These are phyloP conservation scores for Orthosia gracilis DNA, from an alignment of 2,888 invertebrate species.

Conservation along the genomic window DNA sequence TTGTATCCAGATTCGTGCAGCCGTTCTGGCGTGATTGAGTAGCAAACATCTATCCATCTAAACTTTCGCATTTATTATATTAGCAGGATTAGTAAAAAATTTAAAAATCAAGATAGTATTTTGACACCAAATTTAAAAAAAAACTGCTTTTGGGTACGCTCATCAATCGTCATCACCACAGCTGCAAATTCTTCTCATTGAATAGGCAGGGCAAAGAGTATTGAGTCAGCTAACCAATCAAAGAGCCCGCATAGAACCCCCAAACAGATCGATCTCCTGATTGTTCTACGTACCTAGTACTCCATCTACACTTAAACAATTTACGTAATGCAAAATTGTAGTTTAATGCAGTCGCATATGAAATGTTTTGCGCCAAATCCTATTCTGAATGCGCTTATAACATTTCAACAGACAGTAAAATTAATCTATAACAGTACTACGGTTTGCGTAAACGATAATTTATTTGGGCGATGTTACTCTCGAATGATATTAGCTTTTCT, in stretches of 20 bases:
- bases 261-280: background rate
- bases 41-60: too few species aligned
- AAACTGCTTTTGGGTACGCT: too few species aligned
- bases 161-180: background rate
- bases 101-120: too few species aligned
- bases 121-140: too few species aligned
- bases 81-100: too few species aligned
- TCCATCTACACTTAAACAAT: background rate
- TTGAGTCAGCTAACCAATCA: background rate
- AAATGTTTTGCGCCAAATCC: conserved; percentile 28
- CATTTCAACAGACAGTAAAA: conserved; percentile 42
- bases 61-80: too few species aligned
- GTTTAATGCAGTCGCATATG: conserved; percentile 16
- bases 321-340: conserved; percentile 11
- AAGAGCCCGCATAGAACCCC: background rate
- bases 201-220: background rate
- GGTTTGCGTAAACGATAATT: conserved; percentile 14
- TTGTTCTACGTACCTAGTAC: background rate
- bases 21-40: too few species aligned
- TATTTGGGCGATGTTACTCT: conserved; percentile 24
- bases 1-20: too few species aligned
- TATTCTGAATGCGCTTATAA: conserved; percentile 34
- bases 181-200: background rate
- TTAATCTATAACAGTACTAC: conserved; percentile 29
- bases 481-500: conserved; percentile 23